A percentile compares a stretch with the other conserved stretches of the same genome.
Conservation (phyloP, 2,113 vertebrate species). For the Cromileptes altivelis region DNA sequence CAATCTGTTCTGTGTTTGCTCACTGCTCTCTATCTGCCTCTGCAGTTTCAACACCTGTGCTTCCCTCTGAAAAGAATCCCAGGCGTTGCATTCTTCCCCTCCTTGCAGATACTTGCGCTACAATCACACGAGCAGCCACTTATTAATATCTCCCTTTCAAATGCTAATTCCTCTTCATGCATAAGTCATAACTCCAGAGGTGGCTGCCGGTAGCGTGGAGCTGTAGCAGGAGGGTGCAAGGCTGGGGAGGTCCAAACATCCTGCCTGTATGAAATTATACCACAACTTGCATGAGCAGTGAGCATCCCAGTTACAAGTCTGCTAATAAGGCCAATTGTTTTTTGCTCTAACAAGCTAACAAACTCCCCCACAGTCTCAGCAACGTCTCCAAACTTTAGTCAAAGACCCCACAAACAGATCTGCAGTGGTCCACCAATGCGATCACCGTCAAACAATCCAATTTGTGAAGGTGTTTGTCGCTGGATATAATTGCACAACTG, state of each 20-base stretch:
- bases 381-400: not conserved
- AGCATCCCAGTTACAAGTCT: conserved; percentile 26
- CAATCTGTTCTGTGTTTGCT: not conserved
- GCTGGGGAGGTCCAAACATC: conserved; percentile 35
- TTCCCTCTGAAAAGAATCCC: conserved; percentile 30
- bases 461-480: not conserved
- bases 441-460: not conserved
- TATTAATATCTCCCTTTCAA: conserved; percentile 85
- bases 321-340: conserved; percentile 13
- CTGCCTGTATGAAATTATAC: conserved; percentile 40
- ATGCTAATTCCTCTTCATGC: conserved; percentile 83
- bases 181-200: conserved; percentile 83
- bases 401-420: not conserved
- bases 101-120: conserved; percentile 41
- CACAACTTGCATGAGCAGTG: conserved; percentile 48
- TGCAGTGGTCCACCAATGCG: not conserved
- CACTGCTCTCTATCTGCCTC: not conserved
- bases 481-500: not conserved
- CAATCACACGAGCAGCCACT: conserved; percentile 69
- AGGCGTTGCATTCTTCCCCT: conserved; percentile 29
- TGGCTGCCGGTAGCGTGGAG: conserved; percentile 48
- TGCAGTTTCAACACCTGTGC: conserved; percentile 43
- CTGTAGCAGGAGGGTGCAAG: not conserved
- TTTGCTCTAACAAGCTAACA: not conserved
- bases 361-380: not conserved